Base-by-base conservation (phyloP, 2,888 invertebrate species). In the Torymus tubicola region DNA sequence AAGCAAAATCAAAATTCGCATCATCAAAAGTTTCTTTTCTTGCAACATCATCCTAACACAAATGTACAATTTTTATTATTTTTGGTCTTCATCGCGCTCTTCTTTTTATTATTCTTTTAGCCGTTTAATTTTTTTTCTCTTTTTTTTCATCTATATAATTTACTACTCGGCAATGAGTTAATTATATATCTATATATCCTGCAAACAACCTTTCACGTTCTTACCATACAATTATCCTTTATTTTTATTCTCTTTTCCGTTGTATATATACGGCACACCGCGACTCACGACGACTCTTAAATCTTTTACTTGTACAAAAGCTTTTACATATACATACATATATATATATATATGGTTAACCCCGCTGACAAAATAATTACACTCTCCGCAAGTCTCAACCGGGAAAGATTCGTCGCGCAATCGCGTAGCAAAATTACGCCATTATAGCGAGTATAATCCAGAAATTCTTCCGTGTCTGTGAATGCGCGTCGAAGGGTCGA, bases 61-160 rank as follows among this genome's bases (percentile, higher is more conserved):
- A 31, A 31, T n/a, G 53, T 60, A 31, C 60, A 31, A 14, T 31
- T 55, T 52, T n/a, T 61, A 16, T 58, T 31, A 2, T 50, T 78
- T 71, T 21, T 14, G 52, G 21, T 71, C 14, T 63, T 63, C 69
- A 74, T 70, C 74, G 64, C 58, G 53, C 65, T 67, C 42, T 72
- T 72, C 58, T 64, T 24, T 55, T 69, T 69, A 61, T 69, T 63
- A 69, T 24, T 55, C 55, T 68, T 74, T 78, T n/a, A 8, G 64
- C 13, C 61, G 18, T 63, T n/a, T n/a, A n/a, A 11, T 55, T 55
- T 55, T 14, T 52, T 67, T 65, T 65, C 12, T 61, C 5, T 31
- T 67, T 53, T 16, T 16, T 24, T 16, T 60, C 63, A n/a, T n/a
- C n/a, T n/a, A n/a, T n/a, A n/a, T 50, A 5, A 52, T 64, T 67